Conservation (phyloP, 2,797 vertebrate genomes). For the Phalloptychus januarius region DNA sequence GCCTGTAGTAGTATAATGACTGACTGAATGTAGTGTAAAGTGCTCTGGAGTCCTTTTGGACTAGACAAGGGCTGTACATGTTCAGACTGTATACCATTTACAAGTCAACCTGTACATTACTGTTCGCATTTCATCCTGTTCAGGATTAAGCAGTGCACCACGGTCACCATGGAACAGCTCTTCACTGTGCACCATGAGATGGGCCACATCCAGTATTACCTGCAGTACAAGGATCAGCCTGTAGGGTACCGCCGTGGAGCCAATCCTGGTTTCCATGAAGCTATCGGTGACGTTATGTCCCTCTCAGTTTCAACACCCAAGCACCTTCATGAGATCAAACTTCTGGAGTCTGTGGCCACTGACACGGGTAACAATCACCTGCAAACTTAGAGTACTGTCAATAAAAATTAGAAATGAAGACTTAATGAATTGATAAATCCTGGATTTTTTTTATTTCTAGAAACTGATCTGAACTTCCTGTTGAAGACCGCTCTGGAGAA, state of each 20-base stretch:
- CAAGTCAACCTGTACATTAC: not conserved
- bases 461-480: constrained; percentile 92
- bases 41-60: not conserved
- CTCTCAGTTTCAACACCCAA: constrained; percentile 94
- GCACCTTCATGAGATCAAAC: constrained; percentile 87
- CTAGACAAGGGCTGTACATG: not conserved
- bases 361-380: constrained; percentile 78
- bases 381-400: not conserved
- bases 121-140: not conserved
- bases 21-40: not conserved
- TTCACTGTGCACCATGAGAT: constrained; percentile 98
- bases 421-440: not conserved
- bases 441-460: constrained; percentile 66
- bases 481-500: constrained; percentile 98
- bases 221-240: constrained; percentile 93
- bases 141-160: constrained; percentile 97
- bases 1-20: not conserved
- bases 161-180: constrained; percentile 95
- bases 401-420: not conserved
- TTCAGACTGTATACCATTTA: not conserved
- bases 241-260: constrained; percentile 89
- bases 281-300: constrained; percentile 92
- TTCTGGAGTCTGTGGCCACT: constrained; percentile 76
- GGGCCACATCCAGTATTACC: constrained; percentile 97
- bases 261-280: constrained; percentile 97